These are phyloP conservation scores for Gryllus bimaculatus DNA, from an alignment of 1,140 invertebrate genomes.

Conservation along the genomic window DNA sequence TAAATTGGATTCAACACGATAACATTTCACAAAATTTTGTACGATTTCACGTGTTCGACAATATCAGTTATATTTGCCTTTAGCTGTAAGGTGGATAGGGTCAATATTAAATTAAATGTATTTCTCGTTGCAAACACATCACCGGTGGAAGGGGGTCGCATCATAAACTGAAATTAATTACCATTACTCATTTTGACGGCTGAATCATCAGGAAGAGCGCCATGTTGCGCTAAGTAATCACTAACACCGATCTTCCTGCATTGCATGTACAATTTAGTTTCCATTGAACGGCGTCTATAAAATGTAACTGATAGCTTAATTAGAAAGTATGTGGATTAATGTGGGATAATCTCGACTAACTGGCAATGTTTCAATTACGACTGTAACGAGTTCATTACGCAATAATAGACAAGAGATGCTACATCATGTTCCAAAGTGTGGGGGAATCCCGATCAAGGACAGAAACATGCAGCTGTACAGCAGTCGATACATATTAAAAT, in stretches of 20 bases:
- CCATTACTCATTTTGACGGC: background rate
- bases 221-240: background rate
- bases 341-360: too few species aligned
- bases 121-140: background rate
- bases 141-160: background rate
- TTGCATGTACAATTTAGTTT: too few species aligned
- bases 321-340: too few species aligned
- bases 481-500: too few species aligned
- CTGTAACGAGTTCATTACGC: too few species aligned
- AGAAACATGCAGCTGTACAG: too few species aligned
- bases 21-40: background rate
- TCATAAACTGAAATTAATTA: background rate
- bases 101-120: background rate
- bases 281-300: too few species aligned
- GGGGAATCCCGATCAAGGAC: too few species aligned
- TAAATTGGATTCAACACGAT: background rate
- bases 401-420: too few species aligned
- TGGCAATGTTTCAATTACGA: too few species aligned
- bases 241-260: background rate
- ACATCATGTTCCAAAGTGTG: too few species aligned
- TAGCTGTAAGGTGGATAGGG: background rate
- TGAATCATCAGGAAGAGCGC: background rate
- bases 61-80: background rate
- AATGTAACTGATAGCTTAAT: too few species aligned
- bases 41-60: background rate